Conservation (phyloP, 1,140 invertebrate species). For the Philaenus spumarius region DNA sequence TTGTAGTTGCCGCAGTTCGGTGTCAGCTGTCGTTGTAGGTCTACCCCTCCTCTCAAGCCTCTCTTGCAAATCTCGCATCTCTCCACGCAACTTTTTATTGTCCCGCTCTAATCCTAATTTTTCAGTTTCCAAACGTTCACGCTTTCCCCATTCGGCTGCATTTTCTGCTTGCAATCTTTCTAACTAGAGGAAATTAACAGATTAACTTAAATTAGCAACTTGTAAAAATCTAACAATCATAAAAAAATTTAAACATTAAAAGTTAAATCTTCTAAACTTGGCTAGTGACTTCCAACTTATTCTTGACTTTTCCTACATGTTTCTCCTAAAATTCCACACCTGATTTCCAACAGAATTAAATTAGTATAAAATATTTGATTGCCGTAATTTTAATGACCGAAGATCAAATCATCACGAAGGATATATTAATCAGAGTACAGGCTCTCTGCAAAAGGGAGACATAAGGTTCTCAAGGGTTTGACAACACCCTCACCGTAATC, state of each 20-base stretch:
- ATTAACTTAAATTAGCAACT: slow-evolving; percentile 17
- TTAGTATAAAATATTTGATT: no score
- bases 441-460: no score
- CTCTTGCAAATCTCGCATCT: slow-evolving; percentile 77
- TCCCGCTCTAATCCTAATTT: slow-evolving; percentile 80
- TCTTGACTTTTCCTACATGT: no score
- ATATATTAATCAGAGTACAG: no score
- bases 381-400: no score
- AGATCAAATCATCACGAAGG: no score
- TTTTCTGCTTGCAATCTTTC: slow-evolving; percentile 85
- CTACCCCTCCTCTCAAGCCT: slow-evolving; percentile 59
- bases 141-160: slow-evolving; percentile 85
- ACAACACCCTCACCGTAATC: no score
- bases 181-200: slow-evolving; percentile 54
- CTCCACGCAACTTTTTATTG: slow-evolving; percentile 78
- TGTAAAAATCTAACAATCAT: not conserved
- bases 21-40: slow-evolving; percentile 54
- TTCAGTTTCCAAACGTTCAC: slow-evolving; percentile 83
- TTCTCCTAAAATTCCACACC: no score
- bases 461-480: no score
- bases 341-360: no score
- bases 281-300: no score
- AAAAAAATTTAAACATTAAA: not conserved
- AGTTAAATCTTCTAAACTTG: not conserved
- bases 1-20: slow-evolving; percentile 62